Percentiles rank a stretch among this genome's conserved stretches.
Evolutionary conservation across 2,797 vertebrate species (phyloP).

Genomic region (Esox lucius): DNA sequence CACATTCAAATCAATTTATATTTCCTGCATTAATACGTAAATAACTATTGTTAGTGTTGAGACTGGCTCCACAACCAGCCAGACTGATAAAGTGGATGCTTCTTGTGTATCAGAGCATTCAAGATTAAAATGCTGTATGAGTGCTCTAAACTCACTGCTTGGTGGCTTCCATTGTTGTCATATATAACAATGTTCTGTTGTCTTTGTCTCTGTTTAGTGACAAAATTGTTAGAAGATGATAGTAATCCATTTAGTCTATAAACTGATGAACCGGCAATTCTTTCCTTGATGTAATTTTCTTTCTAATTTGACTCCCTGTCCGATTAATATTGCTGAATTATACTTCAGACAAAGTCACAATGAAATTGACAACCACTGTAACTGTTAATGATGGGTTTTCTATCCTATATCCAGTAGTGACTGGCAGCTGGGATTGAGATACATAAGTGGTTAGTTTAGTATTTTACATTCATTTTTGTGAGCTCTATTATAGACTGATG

Average conservation of each 20-base stretch:
- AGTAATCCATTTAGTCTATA: neutral
- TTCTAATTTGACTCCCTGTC: constrained; percentile 23
- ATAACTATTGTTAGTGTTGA: constrained; percentile 65
- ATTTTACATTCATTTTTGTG: constrained; percentile 32
- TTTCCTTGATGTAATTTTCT: neutral
- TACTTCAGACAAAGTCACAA: constrained; percentile 33
- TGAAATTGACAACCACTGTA: constrained; percentile 37
- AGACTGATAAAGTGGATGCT: constrained; percentile 52
- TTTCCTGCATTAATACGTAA: constrained; percentile 76
- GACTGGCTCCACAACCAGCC: constrained; percentile 54
- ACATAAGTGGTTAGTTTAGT: constrained; percentile 47
- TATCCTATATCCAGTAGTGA: constrained; percentile 30
- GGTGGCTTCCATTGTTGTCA: constrained; percentile 31
- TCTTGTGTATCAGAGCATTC: constrained; percentile 65
- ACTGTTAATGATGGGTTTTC: constrained; percentile 35
- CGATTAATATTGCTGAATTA: constrained; percentile 38
- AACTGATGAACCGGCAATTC: neutral
- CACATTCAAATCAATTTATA: constrained; percentile 61
- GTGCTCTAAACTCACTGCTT: constrained; percentile 47
- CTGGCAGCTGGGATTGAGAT: constrained; percentile 43
- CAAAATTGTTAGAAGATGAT: constrained; percentile 8
- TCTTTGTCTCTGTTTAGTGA: constrained; percentile 14
- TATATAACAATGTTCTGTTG: constrained; percentile 33
- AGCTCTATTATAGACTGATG: constrained; percentile 32
- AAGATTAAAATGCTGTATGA: constrained; percentile 63